phyloP scores from a whole-genome alignment of 2,888 invertebrate genomes.

The Drosophila dives region DNA sequence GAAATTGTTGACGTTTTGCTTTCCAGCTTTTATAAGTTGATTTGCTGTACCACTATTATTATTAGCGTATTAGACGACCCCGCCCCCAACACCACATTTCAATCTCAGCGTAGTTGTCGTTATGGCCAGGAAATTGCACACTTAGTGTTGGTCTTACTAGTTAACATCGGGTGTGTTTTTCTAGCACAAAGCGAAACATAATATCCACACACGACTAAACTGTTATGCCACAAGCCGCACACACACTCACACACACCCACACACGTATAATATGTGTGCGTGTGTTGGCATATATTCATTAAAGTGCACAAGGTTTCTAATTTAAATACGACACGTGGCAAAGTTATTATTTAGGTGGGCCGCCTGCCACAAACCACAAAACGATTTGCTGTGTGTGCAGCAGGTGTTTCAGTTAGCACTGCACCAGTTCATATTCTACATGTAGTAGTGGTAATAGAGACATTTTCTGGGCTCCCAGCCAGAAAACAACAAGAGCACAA shows the following conservation, averaged over 20 bases:
- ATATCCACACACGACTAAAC: conserved; percentile 52
- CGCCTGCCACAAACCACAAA: conserved; percentile 23
- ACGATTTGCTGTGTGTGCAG: conserved; percentile 41
- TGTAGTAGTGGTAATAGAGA: conserved; percentile 9
- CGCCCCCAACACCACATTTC: not conserved
- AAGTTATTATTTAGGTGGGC: conserved; percentile 3
- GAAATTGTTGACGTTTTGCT: conserved; percentile 35
- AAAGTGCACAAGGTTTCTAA: conserved; percentile 52
- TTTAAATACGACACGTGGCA: conserved; percentile 56
- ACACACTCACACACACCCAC: not conserved
- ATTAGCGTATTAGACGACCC: conserved; percentile 61
- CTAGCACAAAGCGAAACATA: conserved; percentile 52
- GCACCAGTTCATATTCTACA: conserved; percentile 49
- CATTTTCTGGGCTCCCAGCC: conserved; percentile 37
- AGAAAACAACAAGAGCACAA: conserved; percentile 1
- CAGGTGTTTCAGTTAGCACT: conserved; percentile 65
- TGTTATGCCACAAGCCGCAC: conserved; percentile 58
- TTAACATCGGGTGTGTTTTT: conserved; percentile 22
- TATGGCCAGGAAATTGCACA: conserved; percentile 54
- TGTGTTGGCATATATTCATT: conserved; percentile 28
- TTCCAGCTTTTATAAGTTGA: conserved; percentile 49
- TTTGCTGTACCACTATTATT: conserved; percentile 47
- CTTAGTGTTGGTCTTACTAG: conserved; percentile 37
- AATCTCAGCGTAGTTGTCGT: conserved; percentile 9
- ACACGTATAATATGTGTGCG: not conserved